These are phyloP conservation scores for Drosophila aldrichi DNA, from an alignment of 2,888 invertebrate species.

Conservation along the genomic window DNA sequence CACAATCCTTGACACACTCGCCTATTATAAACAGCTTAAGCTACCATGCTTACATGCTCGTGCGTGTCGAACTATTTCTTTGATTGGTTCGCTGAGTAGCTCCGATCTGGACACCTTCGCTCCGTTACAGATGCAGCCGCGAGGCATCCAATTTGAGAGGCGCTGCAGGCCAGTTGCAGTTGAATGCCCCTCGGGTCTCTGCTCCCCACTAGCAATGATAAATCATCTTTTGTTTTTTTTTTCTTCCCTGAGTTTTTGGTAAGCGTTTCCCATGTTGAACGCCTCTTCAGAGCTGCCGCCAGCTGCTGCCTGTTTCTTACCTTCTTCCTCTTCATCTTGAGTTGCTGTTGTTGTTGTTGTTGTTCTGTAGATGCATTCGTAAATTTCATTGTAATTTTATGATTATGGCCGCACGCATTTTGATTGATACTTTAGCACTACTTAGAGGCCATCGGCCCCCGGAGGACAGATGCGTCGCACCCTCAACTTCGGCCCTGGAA, in stretches of 20 bases:
- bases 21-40: background rate
- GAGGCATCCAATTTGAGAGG: conserved; percentile 72
- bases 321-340: background rate
- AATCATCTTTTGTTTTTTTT: conserved; percentile 70
- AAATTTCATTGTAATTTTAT: conserved; percentile 79
- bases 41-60: background rate
- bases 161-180: conserved; percentile 36
- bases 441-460: conserved; percentile 60
- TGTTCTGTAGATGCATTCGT: conserved; percentile 58
- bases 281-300: conserved; percentile 55
- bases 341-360: background rate
- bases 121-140: background rate
- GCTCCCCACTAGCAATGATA: conserved; percentile 60
- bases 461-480: conserved; percentile 22
- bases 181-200: background rate
- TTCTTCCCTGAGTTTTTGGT: conserved; percentile 52
- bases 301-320: conserved; percentile 38
- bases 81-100: conserved; percentile 1
- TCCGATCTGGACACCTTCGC: conserved; percentile 10
- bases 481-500: conserved; percentile 30
- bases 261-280: conserved; percentile 52
- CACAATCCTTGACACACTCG: conserved; percentile 4
- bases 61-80: background rate
- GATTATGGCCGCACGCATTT: conserved; percentile 78
- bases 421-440: conserved; percentile 80